Evolutionary conservation across 2,888 invertebrate species (phyloP).

Genomic region (Amphipyra tragopoginis): DNA sequence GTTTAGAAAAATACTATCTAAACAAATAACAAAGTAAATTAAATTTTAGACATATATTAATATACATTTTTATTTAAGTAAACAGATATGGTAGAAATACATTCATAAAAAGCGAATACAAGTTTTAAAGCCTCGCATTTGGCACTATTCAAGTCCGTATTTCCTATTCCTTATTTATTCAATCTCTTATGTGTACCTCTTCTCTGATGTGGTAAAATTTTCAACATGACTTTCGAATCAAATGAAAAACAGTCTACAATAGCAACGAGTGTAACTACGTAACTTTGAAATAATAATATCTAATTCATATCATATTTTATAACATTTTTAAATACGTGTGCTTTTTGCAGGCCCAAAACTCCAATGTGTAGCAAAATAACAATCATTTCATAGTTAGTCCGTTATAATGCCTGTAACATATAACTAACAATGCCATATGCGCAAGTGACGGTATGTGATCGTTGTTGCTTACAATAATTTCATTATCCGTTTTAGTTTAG

Average conservation of each 20-base stretch:
- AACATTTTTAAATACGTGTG: slow-evolving; percentile 48
- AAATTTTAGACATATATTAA: slow-evolving; percentile 14
- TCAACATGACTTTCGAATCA: slow-evolving; percentile 5
- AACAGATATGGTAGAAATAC: slow-evolving; percentile 47
- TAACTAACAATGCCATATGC: slow-evolving; percentile 9
- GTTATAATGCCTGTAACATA: slow-evolving; percentile 22
- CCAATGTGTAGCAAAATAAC: slow-evolving; percentile 17
- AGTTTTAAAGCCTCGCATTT: slow-evolving; percentile 60
- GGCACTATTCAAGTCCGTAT: slow-evolving; percentile 57
- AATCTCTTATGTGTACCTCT: slow-evolving; percentile 25
- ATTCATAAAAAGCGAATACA: slow-evolving; percentile 54
- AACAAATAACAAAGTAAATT: slow-evolving; percentile 25
- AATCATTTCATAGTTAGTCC: slow-evolving; percentile 13
- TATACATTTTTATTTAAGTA: slow-evolving; percentile 33
- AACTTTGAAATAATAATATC: slow-evolving; percentile 14
- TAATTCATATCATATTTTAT: slow-evolving; percentile 2
- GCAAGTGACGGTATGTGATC: slow-evolving; percentile 42
- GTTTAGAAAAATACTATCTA: slow-evolving; percentile 32
- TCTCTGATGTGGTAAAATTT: slow-evolving; percentile 15
- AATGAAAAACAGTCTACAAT: slow-evolving; percentile 16
- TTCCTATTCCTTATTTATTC: slow-evolving; percentile 37
- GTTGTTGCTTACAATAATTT: slow-evolving; percentile 46
- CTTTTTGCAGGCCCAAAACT: slow-evolving; percentile 63
- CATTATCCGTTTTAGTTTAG: slow-evolving; percentile 44
- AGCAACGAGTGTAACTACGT: slow-evolving; percentile 15